Evolutionary conservation across 2,113 vertebrate genomes (phyloP), one percentile per base, ranked within the genome.

Genomic region (Gallinago media): DNA sequence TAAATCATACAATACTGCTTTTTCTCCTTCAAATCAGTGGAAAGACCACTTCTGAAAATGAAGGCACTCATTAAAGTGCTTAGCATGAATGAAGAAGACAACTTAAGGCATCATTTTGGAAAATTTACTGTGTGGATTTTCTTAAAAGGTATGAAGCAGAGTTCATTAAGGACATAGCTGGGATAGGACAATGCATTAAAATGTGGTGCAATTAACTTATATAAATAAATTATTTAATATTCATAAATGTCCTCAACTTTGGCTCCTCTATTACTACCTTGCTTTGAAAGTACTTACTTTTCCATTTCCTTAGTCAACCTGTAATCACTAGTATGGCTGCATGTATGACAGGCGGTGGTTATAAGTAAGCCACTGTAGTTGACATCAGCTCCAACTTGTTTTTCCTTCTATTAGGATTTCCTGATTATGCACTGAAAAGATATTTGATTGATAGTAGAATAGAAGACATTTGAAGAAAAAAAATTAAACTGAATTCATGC

Each of bases 361-460:
- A 79, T 65, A 87, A 89, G 89, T 71, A 89, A 92, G 72, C 49
- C 71, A 56, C 73, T 82, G 47, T 8, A 77, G 65, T 44, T 96
- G 74, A 77, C 72, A 95, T 95, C 85, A 87, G 47, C 49, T 92
- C 46, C 71, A 89, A 55, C 56, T 83, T 95, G 44, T 71, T 96
- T 95, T 95, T 95, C 79, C 42, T 89, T 92, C 85, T 72, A 9
- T 85, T 88, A 93, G 70, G 76, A 83, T 88, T 96, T 94, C 54
- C 77, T 96, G 88, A 92, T 94, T 96, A 94, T 96, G 34, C 75
- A 88, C 65, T 83, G 38, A 91, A 92, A 96, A 96, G 36, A 86
- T 89, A 88, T 92, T 96, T 96, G 97, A 95, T 97, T 97, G 97
- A 98, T 97, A 94, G 92, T 40, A 97, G 80, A 95, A 96, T 68